phyloP scores from a whole-genome alignment of 2,888 invertebrate species.

The Drosophila neotestacea region DNA sequence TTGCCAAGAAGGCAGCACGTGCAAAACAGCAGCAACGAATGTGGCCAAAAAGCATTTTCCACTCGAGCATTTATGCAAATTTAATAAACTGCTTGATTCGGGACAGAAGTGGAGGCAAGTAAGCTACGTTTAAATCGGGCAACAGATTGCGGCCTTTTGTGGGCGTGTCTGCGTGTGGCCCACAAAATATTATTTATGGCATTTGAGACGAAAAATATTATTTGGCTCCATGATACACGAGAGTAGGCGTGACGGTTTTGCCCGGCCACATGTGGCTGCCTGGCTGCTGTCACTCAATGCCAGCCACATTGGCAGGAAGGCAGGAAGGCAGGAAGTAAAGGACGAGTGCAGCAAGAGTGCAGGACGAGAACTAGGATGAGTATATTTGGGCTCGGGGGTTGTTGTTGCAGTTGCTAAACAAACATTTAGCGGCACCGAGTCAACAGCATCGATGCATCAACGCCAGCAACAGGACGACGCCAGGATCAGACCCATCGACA shows the following conservation, averaged over 20 bases:
- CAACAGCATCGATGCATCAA: constrained; percentile 80
- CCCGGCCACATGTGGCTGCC: constrained; percentile 64
- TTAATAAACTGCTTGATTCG: constrained; percentile 74
- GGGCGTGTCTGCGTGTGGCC: constrained; percentile 44
- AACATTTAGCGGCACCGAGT: constrained; percentile 75
- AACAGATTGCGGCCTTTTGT: constrained; percentile 49
- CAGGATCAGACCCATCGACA: constrained; percentile 40
- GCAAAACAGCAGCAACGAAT: constrained; percentile 27
- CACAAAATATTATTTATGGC: constrained; percentile 77
- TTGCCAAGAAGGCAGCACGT: constrained; percentile 55
- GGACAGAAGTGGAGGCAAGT: no score
- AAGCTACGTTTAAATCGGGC: constrained; percentile 47
- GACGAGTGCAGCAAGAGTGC: background rate
- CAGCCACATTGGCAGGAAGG: constrained; percentile 17
- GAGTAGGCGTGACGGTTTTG: constrained; percentile 58
- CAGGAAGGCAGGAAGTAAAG: constrained; percentile 6
- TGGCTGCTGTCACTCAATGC: constrained; percentile 65
- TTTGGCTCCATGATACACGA: constrained; percentile 61
- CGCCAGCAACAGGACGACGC: constrained; percentile 50
- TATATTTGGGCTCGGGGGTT: constrained; percentile 40
- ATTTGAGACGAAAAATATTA: constrained; percentile 68
- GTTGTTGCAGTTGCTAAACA: constrained; percentile 76
- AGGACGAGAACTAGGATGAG: constrained; percentile 9
- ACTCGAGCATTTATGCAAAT: constrained; percentile 78
- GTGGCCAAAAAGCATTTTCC: constrained; percentile 46